Base-by-base conservation (phyloP, 1,140 invertebrate species). In the Rhynchophorus ferrugineus region DNA sequence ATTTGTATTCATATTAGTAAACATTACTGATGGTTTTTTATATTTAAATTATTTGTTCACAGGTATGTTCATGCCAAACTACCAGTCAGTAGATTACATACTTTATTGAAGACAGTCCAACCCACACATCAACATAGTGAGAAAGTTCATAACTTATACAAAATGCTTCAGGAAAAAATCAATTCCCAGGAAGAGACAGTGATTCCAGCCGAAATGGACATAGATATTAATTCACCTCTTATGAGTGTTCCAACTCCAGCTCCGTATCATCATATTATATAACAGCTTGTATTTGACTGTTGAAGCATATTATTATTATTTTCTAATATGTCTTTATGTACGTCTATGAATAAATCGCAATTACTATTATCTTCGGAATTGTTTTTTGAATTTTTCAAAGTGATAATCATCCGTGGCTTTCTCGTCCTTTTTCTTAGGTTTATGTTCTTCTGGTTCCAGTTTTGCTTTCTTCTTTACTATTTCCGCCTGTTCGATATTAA, bases 351-450 rank as follows among this genome's bases (percentile, higher is more conserved):
- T n/a, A n/a, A n/a, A n/a, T n/a, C n/a, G n/a, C n/a, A n/a, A n/a
- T n/a, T n/a, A n/a, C n/a, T 29, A 11, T 75, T 89, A 95, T 75
- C 91, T 78, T 61, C 89, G 78, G 73, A 96, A 95, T 68, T 97
- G 93, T 73, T 95, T 95, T 67, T 91, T 92, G 66, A 97, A 98
- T 65, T 89, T 87, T 70, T 96, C 93, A 75, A 92, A 96, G 74
- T 96, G 89, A 70, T 93, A 96, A 75, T 97, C 92, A 71, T 98
- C 94, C 1, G 93, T 95, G 0, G 94, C 93, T 64, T 94, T 88
- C 68, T 94, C 89, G 50, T 83, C 83, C 55, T 83, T 82, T 17
- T 84, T 80, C 47, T 83, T 76, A 18, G 76, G 75, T 71, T 79
- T 80, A 36, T 77, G 69, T 44, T 41, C 45, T 46, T 71, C 75